phyloP scores from a whole-genome alignment of 2,113 vertebrate species.

The Chlamydotis undulata region DNA sequence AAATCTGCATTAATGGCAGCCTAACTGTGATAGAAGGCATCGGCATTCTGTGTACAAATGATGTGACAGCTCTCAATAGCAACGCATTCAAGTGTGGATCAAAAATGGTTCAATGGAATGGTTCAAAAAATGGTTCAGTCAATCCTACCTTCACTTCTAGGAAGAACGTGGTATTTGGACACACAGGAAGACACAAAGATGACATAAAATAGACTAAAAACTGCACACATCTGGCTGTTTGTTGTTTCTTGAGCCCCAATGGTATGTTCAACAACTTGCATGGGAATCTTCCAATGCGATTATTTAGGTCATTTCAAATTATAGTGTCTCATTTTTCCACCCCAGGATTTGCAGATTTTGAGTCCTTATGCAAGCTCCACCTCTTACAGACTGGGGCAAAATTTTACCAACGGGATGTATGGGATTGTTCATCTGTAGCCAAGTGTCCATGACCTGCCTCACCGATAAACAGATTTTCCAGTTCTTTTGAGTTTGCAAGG shows the following conservation, averaged over 20 bases:
- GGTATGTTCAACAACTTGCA: neutral
- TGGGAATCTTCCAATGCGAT: neutral
- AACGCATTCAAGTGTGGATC: neutral
- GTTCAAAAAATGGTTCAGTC: neutral
- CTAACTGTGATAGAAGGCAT: neutral
- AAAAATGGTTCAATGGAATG: neutral
- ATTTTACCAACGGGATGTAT: neutral
- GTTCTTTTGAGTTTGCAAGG: neutral
- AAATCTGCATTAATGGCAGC: neutral
- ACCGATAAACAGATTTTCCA: neutral
- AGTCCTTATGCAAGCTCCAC: neutral
- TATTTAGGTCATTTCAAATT: neutral
- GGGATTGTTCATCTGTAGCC: neutral
- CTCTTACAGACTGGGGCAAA: neutral
- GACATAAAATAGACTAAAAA: neutral
- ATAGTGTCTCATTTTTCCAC: neutral
- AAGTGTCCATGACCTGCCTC: neutral
- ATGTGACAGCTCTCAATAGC: neutral
- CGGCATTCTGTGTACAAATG: rapidly evolving
- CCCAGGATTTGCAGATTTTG: neutral
- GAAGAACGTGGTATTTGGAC: neutral
- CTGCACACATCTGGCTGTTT: neutral
- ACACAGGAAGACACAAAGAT: neutral
- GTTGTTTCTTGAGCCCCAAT: neutral
- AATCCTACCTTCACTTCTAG: neutral